Evolutionary conservation across 2,113 vertebrate genomes (phyloP), one percentile per base, ranked within the genome.

Genomic region (Azemiops feae): DNA sequence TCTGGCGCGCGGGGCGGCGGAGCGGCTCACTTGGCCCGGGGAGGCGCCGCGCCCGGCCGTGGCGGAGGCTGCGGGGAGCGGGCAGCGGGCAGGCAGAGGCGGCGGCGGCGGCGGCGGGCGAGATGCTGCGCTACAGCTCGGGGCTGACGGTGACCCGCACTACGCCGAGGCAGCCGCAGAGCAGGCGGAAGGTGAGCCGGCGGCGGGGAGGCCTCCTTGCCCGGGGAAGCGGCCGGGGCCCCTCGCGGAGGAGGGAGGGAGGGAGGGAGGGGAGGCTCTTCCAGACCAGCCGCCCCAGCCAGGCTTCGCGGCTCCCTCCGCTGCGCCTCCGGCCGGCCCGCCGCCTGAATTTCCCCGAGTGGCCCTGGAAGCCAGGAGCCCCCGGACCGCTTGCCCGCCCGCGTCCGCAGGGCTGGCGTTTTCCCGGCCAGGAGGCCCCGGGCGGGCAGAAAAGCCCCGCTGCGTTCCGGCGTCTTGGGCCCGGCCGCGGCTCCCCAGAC

Each of bases 91-190:
- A 85, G 18, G n/a, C 20, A 7, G 3, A 4, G 4, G 60, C 60
- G 60, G 20, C n/a, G 57, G 27, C 60, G n/a, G 74, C 14, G 74
- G 18, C 34, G n/a, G 81, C 85, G 45, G 25, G 3, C 23, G 94
- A 91, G 95, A 98, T 97, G 97, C 96, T 97, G 96, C 97, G 97
- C 94, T 97, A 97, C 94, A 96, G 97, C 91, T 97, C 97, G 87
- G 97, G 97, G 3, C 96, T 98, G 94, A 97, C 97, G 27, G 94
- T 97, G 91, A 93, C 97, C 64, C 43, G 96, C 88, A 92, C 96
- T 58, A 64, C 90, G 23, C 94, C 97, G 22, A 95, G 95, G 93
- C 52, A 90, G 91, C 39, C 86, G 47, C 1, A 88, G 50, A 92
- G 90, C 12, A 39, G n/a, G 30, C 96, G 94, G 96, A 95, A 93